Evolutionary conservation across 2,888 invertebrate species (phyloP).

Genomic region (Drosophila stalkeri): DNA sequence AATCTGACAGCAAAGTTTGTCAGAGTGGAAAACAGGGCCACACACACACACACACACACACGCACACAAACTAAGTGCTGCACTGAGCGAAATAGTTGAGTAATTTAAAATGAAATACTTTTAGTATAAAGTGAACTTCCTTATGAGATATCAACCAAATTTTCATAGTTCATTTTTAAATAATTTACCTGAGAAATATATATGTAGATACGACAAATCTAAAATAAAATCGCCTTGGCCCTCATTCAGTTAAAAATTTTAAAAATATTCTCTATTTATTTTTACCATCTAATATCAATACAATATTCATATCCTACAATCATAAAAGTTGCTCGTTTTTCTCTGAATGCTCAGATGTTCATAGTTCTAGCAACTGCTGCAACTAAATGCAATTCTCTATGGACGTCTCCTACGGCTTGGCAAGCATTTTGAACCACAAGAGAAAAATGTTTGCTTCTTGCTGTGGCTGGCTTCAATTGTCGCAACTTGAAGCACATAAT

Average conservation of each 20-base stretch:
- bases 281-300: neutral
- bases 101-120: neutral
- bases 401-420: neutral
- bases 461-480: slow-evolving; percentile 20
- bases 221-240: too few species aligned
- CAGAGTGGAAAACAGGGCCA: neutral
- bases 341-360: neutral
- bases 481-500: slow-evolving; percentile 50
- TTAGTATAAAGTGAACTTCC: neutral
- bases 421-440: slow-evolving; percentile 18
- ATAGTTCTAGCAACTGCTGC: slow-evolving; percentile 1
- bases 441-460: slow-evolving; percentile 1
- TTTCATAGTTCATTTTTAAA: too few species aligned
- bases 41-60: neutral
- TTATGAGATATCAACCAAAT: too few species aligned
- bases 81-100: neutral
- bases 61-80: neutral
- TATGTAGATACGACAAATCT: too few species aligned
- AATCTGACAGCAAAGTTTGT: neutral
- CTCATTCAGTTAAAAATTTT: too few species aligned
- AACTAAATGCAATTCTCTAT: slow-evolving; percentile 5
- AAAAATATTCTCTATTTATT: too few species aligned
- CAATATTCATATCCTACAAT: neutral
- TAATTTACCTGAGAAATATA: too few species aligned
- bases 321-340: neutral